Evolutionary conservation across 1,140 invertebrate species (phyloP), one percentile per base, ranked within the genome.

Genomic region (Achroia grisella): DNA sequence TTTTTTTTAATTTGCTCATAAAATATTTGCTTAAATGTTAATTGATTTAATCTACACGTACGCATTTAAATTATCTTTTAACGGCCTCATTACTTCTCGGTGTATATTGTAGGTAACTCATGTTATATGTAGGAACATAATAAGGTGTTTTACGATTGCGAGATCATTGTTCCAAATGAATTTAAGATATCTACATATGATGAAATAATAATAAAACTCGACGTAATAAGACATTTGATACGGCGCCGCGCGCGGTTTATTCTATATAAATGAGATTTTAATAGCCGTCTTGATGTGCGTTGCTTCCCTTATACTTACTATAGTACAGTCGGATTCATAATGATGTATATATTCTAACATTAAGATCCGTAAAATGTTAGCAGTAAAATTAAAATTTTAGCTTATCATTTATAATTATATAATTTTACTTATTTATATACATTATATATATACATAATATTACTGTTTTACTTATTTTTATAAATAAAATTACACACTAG

Each of bases 1-100:
- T 51, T 39, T 37, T 49, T 54, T 55, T 58, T 50, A 59, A 54
- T 52, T 47, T 44, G 11, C 23, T 43, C 44, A 47, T 56, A 55
- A 57, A 57, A 28, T 44, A 48, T 62, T 56, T 45, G 44, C 46
- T 48, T 31, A 47, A 44, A 39, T 49, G 53, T 48, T 49, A 30
- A 54, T 57, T 52, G 39, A 52, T 54, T 52, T 54, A 52, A 49
- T 57, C 30, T 39, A 47, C 39, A 45, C 30, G 6, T 45, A 34
- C 41, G 45, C n/a, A 23, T 23, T 23, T 44, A 48, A 54, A 54
- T 49, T 45, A 29, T 45, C 28, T 54, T 54, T 44, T 54, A 54
- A 54, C 48, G 44, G 37, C 37, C 42, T n/a, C n/a, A n/a, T n/a
- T n/a, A n/a, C n/a, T n/a, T n/a, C n/a, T n/a, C n/a, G n/a, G n/a